Evolutionary conservation across 1,140 invertebrate species (phyloP).

Genomic region (Drosophila grimshawi): DNA sequence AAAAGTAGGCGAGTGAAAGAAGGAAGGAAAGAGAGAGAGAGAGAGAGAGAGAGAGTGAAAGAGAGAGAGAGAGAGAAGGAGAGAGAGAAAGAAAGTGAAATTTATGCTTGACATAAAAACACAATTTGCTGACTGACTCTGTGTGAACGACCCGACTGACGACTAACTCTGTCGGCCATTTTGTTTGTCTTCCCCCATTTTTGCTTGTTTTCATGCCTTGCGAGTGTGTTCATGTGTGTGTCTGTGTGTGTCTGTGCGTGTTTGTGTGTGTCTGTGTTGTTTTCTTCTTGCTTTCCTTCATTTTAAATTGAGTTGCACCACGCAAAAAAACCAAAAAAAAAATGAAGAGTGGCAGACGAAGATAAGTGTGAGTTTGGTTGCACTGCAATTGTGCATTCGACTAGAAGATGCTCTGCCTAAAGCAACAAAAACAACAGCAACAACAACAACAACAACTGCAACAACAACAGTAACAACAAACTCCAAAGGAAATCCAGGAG

Average conservation of each 20-base stretch:
- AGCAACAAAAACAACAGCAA: slow-evolving; percentile 3
- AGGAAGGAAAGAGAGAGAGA: neutral
- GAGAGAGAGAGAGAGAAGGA: slow-evolving; percentile 3
- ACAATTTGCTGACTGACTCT: slow-evolving; percentile 64
- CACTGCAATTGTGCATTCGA: slow-evolving; percentile 20
- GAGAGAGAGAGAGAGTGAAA: slow-evolving; percentile 45
- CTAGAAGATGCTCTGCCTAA: slow-evolving; percentile 35
- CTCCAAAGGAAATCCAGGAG: slow-evolving; percentile 5
- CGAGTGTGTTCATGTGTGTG: neutral
- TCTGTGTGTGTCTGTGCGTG: neutral
- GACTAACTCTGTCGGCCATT: slow-evolving; percentile 68
- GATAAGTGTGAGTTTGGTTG: neutral
- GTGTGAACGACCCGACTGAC: slow-evolving; percentile 33
- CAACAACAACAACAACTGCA: slow-evolving; percentile 2
- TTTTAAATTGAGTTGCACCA: slow-evolving; percentile 62
- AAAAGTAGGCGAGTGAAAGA: no score
- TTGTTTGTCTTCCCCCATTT: slow-evolving; percentile 56
- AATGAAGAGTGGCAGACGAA: neutral
- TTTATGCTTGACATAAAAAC: slow-evolving; percentile 83
- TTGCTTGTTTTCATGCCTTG: slow-evolving; percentile 39
- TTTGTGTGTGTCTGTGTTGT: neutral
- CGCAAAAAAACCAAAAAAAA: slow-evolving; percentile 6
- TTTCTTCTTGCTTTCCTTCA: neutral
- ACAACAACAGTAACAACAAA: neutral
- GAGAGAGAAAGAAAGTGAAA: slow-evolving; percentile 48